Evolutionary conservation across 2,888 invertebrate genomes (phyloP), one percentile per base, ranked within the genome.

Genomic region (Chironomus tentans): DNA sequence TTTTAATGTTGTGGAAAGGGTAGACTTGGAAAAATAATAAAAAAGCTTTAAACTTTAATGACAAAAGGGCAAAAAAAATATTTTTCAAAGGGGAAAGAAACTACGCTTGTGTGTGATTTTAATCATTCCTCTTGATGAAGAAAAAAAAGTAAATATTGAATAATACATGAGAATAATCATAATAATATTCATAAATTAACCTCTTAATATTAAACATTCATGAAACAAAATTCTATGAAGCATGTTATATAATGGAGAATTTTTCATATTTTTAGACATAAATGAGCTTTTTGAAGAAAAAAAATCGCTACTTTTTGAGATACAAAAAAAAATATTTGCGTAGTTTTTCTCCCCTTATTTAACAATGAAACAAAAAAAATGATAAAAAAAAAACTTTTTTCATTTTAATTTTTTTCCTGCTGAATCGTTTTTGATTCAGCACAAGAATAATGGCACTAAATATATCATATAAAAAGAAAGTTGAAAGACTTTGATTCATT

Each of bases 21-120:
- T 56, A 56, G 18, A 56, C 18, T 15, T 15, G 56, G 18, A 56
- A 18, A 18, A 21, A 65, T 13, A 21, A 65, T 24, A 21, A 38
- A 13, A 65, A 65, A 65, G 65, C 65, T 65, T 65, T 65, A 65
- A 65, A 24, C 7, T 22, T 65, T 13, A 62, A 65, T 21, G 21
- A 65, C 10, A 65, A 65, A 65, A 21, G 10, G n/a, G 24, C n/a
- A 2, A 22, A 22, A 21, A 24, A 24, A 24, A 24, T 65, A 24
- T 65, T 65, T 24, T 24, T 21, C 12, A 13, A 24, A 65, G 65
- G 65, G 65, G 65, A 65, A 65, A 65, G 65, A 65, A 65, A 65
- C 65, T 65, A 65, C 65, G 65, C 65, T 65, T 65, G 65, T 65
- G 65, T 65, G 65, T 56, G 56, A 56, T 56, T 56, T 65, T 65